Evolutionary conservation across 2,797 vertebrate species (phyloP).

Genomic region (Leuciscus waleckii): DNA sequence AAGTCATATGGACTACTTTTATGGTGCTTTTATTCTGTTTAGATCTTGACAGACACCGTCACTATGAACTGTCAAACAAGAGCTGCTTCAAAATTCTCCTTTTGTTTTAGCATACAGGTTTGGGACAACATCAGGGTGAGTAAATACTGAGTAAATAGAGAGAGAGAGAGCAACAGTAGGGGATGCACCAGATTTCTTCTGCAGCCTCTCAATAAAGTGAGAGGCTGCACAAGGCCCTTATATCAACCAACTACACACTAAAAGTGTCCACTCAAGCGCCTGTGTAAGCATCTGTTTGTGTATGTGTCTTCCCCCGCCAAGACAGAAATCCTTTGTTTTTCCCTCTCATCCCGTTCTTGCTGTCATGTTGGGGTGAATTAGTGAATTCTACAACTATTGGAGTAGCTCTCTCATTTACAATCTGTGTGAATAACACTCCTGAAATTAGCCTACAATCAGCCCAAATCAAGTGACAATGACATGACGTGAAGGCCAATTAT

Average conservation of each 20-base stretch:
- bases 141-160: not conserved
- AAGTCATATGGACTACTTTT: not conserved
- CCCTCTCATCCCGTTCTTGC: conserved; percentile 3
- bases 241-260: conserved; percentile 3
- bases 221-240: not conserved
- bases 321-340: conserved; percentile 35
- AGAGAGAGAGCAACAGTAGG: not conserved
- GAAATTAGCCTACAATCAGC: conserved; percentile 53
- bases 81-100: not conserved
- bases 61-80: not conserved
- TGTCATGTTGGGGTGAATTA: conserved; percentile 29
- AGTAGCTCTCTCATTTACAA: conserved; percentile 43
- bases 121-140: too few species aligned
- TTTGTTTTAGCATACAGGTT: not conserved
- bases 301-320: conserved; percentile 26
- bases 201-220: conserved; percentile 35
- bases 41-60: not conserved
- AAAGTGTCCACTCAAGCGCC: conserved; percentile 15
- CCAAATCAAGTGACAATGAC: not conserved
- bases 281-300: conserved; percentile 1
- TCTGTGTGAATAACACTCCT: conserved; percentile 41
- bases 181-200: conserved; percentile 4
- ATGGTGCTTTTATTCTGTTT: not conserved
- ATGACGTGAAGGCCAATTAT: not conserved
- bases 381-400: conserved; percentile 32